Percentiles rank a stretch among this genome's conserved stretches.
Evolutionary conservation across 2,888 invertebrate genomes (phyloP).

Genomic region (Acanthacorydalis orientalis): DNA sequence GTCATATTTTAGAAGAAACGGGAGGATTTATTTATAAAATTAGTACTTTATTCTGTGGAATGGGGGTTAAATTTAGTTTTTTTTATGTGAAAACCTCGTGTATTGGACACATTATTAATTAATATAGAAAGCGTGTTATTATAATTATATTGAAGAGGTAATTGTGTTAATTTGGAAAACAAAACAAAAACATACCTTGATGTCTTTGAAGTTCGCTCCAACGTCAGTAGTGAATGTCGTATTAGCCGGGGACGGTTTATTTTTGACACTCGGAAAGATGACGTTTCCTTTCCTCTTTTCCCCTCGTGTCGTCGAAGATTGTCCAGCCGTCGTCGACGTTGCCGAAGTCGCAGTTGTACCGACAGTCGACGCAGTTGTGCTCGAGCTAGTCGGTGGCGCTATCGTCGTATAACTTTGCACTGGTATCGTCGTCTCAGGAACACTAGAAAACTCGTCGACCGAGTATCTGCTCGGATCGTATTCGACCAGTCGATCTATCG

Average conservation of each 20-base stretch:
- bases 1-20: no score
- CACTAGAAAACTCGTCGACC: constrained; percentile 2
- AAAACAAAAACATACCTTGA: constrained; percentile 46
- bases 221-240: constrained; percentile 67
- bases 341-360: constrained; percentile 12
- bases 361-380: constrained; percentile 11
- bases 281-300: constrained; percentile 59
- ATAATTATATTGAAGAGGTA: no score
- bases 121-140: no score
- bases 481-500: constrained; percentile 62
- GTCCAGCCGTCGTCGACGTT: constrained; percentile 11
- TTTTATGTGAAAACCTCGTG: no score
- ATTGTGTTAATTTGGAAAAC: not conserved
- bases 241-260: constrained; percentile 72
- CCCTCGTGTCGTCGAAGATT: constrained; percentile 26
- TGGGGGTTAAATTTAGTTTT: no score
- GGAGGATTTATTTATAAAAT: no score
- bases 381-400: constrained; percentile 26
- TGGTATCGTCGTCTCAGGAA: constrained; percentile 18
- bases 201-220: constrained; percentile 59
- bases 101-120: no score
- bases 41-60: no score
- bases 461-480: constrained; percentile 38
- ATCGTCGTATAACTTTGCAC: constrained; percentile 20
- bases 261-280: constrained; percentile 82